Evolutionary conservation across 2,797 vertebrate species (phyloP).

Genomic region (Sebastes cheni): DNA sequence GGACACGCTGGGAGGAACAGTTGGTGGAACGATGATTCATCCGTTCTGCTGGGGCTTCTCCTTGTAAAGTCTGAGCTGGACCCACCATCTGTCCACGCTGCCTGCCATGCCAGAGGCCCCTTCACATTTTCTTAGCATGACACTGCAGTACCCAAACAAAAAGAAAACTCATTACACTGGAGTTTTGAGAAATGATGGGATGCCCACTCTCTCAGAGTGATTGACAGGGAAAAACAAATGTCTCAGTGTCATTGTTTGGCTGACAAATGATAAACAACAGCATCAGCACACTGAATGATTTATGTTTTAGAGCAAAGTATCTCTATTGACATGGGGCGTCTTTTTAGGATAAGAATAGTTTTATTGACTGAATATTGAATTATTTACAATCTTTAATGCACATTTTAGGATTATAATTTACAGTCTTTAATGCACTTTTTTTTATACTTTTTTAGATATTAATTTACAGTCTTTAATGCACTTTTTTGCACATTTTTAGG

Average conservation of each 20-base stretch:
- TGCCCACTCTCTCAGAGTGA: constrained; percentile 6
- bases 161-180: background rate
- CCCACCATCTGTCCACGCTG: constrained; percentile 71
- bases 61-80: constrained; percentile 54
- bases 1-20: constrained; percentile 61
- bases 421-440: no score
- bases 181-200: background rate
- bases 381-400: background rate
- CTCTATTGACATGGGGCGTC: background rate
- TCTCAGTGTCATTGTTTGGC: background rate
- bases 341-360: background rate
- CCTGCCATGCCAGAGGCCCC: constrained; percentile 59
- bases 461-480: no score
- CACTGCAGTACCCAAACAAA: constrained; percentile 30
- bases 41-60: constrained; percentile 68
- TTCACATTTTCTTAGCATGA: constrained; percentile 59
- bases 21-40: constrained; percentile 75
- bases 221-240: constrained; percentile 22
- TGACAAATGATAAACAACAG: constrained; percentile 11
- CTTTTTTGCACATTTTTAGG: no score
- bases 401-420: background rate
- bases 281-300: background rate
- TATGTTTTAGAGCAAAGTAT: background rate
- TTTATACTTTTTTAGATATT: no score
- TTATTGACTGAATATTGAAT: background rate